These are phyloP conservation scores for Xyliphius kryptos DNA, from an alignment of 2,113 vertebrate species.

Conservation along the genomic window DNA sequence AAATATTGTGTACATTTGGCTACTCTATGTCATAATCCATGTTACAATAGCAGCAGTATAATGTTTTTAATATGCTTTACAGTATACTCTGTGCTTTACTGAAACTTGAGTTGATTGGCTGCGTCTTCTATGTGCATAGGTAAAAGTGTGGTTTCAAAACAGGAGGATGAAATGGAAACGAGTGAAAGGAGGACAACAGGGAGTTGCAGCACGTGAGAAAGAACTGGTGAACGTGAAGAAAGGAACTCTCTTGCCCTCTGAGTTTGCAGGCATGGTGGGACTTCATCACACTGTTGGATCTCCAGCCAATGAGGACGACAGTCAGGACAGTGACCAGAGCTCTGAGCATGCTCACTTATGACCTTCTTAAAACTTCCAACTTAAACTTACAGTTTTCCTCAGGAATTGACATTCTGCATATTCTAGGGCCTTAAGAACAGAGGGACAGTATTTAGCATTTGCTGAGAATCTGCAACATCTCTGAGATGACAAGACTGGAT, in stretches of 20 bases:
- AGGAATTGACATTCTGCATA: conserved; percentile 66
- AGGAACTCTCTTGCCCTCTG: conserved; percentile 85
- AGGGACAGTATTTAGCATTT: too few species aligned
- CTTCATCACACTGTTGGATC: conserved; percentile 88
- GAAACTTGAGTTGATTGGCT: background rate
- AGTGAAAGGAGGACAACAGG: conserved; percentile 96
- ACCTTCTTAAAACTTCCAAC: conserved; percentile 56
- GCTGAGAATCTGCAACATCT: conserved; percentile 4
- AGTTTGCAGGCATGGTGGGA: conserved; percentile 84
- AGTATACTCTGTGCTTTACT: background rate
- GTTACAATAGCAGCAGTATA: too few species aligned
- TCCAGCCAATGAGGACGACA: conserved; percentile 84
- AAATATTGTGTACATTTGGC: conserved; percentile 35
- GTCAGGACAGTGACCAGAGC: conserved; percentile 95
- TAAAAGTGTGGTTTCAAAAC: conserved; percentile 99
- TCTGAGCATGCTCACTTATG: conserved; percentile 94
- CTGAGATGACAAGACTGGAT: conserved; percentile 18
- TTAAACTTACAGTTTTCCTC: conserved; percentile 64
- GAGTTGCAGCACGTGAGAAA: conserved; percentile 87
- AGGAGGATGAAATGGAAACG: conserved; percentile 98
- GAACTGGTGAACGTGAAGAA: conserved; percentile 98
- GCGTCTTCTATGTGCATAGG: conserved; percentile 60
- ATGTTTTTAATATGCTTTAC: too few species aligned
- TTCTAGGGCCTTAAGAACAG: conserved; percentile 7
- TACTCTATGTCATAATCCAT: background rate